phyloP scores from a whole-genome alignment of 2,113 vertebrate genomes.

The Hyperopisus bebe region DNA sequence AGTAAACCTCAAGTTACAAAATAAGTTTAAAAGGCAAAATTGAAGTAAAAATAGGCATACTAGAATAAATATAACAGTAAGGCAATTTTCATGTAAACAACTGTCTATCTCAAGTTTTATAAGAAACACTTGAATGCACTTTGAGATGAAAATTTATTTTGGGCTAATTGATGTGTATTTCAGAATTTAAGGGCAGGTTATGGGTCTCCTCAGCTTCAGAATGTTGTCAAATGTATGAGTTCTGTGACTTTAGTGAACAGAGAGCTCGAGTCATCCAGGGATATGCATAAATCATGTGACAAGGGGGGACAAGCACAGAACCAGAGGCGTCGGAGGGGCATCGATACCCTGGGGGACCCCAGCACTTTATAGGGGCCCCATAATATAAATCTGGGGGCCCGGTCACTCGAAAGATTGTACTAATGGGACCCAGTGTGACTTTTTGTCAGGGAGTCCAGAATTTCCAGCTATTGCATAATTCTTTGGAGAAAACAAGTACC shows the following conservation, averaged over 20 bases:
- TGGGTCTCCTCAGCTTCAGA: background rate
- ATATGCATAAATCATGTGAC: background rate
- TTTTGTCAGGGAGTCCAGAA: background rate
- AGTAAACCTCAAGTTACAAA: background rate
- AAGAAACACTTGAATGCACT: constrained; percentile 7
- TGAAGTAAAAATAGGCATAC: background rate
- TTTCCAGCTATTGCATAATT: background rate
- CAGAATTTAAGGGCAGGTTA: background rate
- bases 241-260: background rate
- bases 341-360: background rate
- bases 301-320: background rate
- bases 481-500: background rate
- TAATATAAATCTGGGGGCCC: background rate
- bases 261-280: background rate
- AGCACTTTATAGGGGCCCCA: background rate
- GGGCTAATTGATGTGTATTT: background rate
- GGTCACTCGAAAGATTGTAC: background rate
- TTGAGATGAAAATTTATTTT: background rate
- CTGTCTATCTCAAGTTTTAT: background rate
- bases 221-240: background rate
- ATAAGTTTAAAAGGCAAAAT: background rate
- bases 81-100: background rate
- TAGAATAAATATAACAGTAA: background rate
- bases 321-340: background rate
- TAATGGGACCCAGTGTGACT: background rate